Percentiles rank a stretch among this genome's conserved stretches.
phyloP scores from a whole-genome alignment of 2,888 invertebrate species.

The Ennomos erosarius region DNA sequence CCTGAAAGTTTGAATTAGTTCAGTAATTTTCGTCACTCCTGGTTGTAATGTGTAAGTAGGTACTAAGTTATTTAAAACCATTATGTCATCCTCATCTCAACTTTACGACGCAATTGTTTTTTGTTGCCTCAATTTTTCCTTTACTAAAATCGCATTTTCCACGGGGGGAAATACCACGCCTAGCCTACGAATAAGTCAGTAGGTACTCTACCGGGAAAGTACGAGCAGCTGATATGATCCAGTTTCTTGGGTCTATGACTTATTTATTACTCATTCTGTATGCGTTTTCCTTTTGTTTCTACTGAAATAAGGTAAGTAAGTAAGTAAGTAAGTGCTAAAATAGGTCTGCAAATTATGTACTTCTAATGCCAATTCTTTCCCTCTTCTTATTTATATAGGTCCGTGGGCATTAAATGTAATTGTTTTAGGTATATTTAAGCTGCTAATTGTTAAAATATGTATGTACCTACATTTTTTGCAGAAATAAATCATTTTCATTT shows the following conservation, averaged over 20 bases:
- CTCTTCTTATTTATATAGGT: too few relatives aligned
- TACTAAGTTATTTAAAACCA: conserved; percentile 6
- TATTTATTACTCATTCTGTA: not conserved
- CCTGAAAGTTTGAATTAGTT: too few relatives aligned
- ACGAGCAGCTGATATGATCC: not conserved
- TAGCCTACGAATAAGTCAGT: not conserved
- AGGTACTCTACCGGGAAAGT: conserved; percentile 8
- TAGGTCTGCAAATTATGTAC: too few relatives aligned
- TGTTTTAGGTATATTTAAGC: too few relatives aligned
- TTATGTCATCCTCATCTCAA: not conserved
- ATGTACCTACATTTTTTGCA: too few relatives aligned
- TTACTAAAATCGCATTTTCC: not conserved
- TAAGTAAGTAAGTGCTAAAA: too few relatives aligned
- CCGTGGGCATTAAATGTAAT: too few relatives aligned
- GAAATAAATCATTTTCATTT: too few relatives aligned
- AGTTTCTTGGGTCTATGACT: not conserved
- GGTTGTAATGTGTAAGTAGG: too few relatives aligned
- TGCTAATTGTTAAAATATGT: too few relatives aligned
- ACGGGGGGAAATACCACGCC: conserved; percentile 20
- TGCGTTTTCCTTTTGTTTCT: conserved; percentile 8
- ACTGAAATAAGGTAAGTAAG: too few relatives aligned
- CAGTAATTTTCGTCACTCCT: not conserved
- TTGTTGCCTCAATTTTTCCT: conserved; percentile 17
- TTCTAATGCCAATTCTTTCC: too few relatives aligned
- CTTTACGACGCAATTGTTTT: not conserved